Evolutionary conservation across 2,888 invertebrate genomes (phyloP).

Genomic region (Heliconius charithonia): DNA sequence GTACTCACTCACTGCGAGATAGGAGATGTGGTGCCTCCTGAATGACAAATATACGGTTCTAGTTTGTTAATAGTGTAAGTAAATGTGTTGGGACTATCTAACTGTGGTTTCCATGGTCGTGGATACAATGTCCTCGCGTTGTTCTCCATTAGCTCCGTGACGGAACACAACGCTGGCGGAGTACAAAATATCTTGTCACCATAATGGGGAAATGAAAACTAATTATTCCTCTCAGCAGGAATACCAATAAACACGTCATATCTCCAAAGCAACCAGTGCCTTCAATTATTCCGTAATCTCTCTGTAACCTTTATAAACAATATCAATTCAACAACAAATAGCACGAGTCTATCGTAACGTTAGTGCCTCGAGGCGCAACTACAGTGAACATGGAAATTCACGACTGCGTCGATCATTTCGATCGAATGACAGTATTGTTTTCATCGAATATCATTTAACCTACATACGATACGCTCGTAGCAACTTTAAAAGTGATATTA

Average conservation of each 20-base stretch:
- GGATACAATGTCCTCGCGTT: neutral
- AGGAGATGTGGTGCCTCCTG: neutral
- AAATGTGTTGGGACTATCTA: neutral
- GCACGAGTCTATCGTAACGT: neutral
- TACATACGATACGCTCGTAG: neutral
- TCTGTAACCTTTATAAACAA: neutral
- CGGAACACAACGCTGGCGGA: too few species aligned
- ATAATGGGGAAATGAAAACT: neutral
- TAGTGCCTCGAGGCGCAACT: neutral
- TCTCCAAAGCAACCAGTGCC: neutral
- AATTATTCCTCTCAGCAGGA: neutral
- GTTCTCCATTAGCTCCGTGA: too few species aligned
- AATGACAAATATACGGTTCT: neutral
- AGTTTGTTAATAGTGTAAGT: neutral
- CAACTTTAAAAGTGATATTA: neutral
- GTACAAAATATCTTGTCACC: neutral
- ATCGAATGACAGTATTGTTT: conserved; percentile 14
- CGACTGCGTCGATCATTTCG: neutral
- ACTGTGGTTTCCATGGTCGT: neutral
- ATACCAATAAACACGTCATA: neutral
- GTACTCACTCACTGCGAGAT: neutral
- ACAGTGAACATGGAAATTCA: conserved; percentile 1
- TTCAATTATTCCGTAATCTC: too few species aligned
- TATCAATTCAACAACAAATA: neutral
- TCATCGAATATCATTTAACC: conserved; percentile 18